Evolutionary conservation across 2,888 invertebrate genomes (phyloP), one percentile per base, ranked within the genome.

Genomic region (Athetis lepigone): DNA sequence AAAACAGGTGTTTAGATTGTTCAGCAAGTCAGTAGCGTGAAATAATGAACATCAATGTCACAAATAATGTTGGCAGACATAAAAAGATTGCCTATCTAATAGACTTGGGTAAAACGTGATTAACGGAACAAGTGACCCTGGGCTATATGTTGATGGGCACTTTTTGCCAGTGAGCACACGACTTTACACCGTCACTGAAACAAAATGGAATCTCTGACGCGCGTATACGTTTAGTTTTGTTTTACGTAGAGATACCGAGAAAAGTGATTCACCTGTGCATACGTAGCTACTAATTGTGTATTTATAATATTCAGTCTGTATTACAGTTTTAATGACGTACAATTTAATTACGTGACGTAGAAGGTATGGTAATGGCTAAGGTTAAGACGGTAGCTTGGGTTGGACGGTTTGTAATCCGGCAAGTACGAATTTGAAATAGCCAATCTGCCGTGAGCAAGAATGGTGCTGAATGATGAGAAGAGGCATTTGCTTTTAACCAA

Each of bases 191-290:
- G 58, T 73, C 73, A 69, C 50, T 13, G 8, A 59, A 58, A 70
- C 47, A 66, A 69, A 71, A 70, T 69, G 50, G 58, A 55, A 64
- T 29, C 55, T 70, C 54, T 73, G 68, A 80, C 73, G 69, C 60
- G 43, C 45, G 13, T 27, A 50, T 42, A 45, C 57, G 55, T 70
- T 46, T 52, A 33, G 56, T 62, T 63, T 69, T 45, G 72, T 66
- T 54, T 65, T 75, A 70, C 73, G 60, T 75, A 50, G 37, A 42
- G n/a, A 56, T 29, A 54, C 49, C n/a, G 23, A 49, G 45, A 63
- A 56, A 37, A 43, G 58, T 79, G 76, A 77, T 23, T 79, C 79
- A 79, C 29, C 21, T 58, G 50, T 42, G 45, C 7, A 3, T 47
- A 55, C 62, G 59, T 54, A 49, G 18, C n/a, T 18, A 46, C n/a